Conservation (phyloP, 2,113 vertebrate species). For the Rallus limicola region DNA sequence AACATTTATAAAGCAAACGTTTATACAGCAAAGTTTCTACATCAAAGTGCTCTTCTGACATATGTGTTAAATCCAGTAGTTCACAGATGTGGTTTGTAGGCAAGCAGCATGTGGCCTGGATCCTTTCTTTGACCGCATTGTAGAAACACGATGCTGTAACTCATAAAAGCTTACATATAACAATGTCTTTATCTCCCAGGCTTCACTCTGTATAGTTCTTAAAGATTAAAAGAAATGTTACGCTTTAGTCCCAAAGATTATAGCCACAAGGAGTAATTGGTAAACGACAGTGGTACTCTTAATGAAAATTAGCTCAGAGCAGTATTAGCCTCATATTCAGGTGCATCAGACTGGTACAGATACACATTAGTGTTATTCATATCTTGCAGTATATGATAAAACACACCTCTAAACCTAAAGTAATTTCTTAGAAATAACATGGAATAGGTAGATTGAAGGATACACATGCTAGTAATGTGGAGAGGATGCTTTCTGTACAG, state of each 20-base stretch:
- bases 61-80: background rate
- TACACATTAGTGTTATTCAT: background rate
- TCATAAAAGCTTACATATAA: background rate
- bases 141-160: background rate
- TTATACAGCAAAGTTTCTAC: background rate
- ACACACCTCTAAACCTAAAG: background rate
- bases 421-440: background rate
- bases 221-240: background rate
- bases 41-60: background rate
- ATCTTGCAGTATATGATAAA: background rate
- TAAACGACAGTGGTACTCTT: background rate
- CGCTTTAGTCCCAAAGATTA: background rate
- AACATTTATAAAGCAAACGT: background rate
- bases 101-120: background rate
- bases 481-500: background rate
- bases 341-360: background rate
- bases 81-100: background rate
- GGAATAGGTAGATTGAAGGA: background rate
- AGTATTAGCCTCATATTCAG: background rate
- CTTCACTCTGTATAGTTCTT: background rate
- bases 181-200: background rate
- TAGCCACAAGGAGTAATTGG: background rate
- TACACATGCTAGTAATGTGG: background rate
- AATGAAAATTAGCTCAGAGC: background rate
- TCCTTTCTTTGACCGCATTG: background rate